Conservation (phyloP, 2,888 invertebrate genomes). For the Diadromus collaris region DNA sequence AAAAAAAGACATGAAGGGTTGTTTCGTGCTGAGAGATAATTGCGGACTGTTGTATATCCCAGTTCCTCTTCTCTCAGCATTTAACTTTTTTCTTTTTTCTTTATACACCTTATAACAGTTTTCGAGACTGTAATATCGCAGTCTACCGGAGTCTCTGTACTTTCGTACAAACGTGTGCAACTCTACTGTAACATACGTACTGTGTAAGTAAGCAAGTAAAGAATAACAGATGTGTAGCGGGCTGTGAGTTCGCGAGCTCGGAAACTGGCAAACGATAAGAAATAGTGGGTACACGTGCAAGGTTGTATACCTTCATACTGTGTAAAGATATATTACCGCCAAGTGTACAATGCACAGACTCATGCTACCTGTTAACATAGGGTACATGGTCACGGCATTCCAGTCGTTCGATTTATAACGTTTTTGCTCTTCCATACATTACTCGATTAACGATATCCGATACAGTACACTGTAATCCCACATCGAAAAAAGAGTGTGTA, state of each 20-base stretch:
- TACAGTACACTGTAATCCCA: neutral
- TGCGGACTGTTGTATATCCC: slow-evolving; percentile 21
- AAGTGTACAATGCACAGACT: slow-evolving; percentile 46
- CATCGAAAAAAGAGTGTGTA: neutral
- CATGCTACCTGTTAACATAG: slow-evolving; percentile 21
- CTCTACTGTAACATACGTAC: slow-evolving; percentile 25
- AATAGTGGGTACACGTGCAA: slow-evolving; percentile 60
- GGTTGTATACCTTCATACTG: slow-evolving; percentile 46
- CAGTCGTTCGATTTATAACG: slow-evolving; percentile 39
- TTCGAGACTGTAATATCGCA: slow-evolving; percentile 49
- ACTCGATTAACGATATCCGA: neutral
- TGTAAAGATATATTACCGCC: slow-evolving; percentile 50
- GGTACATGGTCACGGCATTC: slow-evolving; percentile 7
- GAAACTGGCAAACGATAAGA: slow-evolving; percentile 60
- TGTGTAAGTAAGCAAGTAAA: slow-evolving; percentile 48
- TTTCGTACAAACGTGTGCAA: slow-evolving; percentile 42
- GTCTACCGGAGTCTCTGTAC: slow-evolving; percentile 42
- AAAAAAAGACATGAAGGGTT: slow-evolving; percentile 14
- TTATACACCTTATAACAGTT: slow-evolving; percentile 25
- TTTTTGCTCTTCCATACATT: slow-evolving; percentile 2
- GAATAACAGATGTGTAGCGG: slow-evolving; percentile 51
- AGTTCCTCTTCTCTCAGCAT: slow-evolving; percentile 1
- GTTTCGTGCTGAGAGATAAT: slow-evolving; percentile 36
- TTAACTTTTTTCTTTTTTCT: slow-evolving; percentile 24
- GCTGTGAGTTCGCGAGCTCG: slow-evolving; percentile 51